Evolutionary conservation across 2,113 vertebrate genomes (phyloP).

Genomic region (Galemys pyrenaicus): DNA sequence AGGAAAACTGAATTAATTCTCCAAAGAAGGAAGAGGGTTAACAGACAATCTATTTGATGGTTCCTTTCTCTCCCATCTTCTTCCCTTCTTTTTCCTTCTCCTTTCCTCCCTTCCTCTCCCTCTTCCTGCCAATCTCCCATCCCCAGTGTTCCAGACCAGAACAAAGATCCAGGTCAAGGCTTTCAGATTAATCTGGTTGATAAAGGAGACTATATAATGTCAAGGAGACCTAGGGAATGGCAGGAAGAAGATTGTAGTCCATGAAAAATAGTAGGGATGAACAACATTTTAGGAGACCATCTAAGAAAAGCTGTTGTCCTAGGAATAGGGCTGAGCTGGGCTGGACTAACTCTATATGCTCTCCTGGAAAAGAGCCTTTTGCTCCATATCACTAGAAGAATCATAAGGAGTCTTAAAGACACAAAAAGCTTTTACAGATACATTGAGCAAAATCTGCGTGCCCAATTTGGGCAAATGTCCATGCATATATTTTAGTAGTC

Average conservation of each 20-base stretch:
- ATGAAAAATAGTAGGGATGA: background rate
- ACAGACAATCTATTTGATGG: background rate
- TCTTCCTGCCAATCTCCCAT: background rate
- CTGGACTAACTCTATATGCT: background rate
- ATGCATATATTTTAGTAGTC: background rate
- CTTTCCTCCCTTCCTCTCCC: background rate
- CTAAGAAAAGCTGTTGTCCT: background rate
- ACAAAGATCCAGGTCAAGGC: background rate
- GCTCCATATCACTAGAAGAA: background rate
- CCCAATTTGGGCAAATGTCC: background rate
- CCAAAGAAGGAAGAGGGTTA: background rate
- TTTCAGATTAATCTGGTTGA: background rate
- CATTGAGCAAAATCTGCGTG: background rate
- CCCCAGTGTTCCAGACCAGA: background rate
- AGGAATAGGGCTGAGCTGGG: background rate
- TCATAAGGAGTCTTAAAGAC: background rate
- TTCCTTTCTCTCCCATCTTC: background rate
- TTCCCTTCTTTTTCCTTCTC: background rate
- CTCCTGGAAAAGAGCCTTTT: background rate
- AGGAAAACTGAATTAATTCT: conserved; percentile 23
- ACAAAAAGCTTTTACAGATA: background rate
- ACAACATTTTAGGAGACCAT: background rate
- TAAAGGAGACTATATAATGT: background rate
- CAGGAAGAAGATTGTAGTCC: background rate
- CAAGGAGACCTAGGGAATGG: background rate